Base-by-base conservation (phyloP, 2,113 vertebrate genomes). In the Leucopternis melanops region DNA sequence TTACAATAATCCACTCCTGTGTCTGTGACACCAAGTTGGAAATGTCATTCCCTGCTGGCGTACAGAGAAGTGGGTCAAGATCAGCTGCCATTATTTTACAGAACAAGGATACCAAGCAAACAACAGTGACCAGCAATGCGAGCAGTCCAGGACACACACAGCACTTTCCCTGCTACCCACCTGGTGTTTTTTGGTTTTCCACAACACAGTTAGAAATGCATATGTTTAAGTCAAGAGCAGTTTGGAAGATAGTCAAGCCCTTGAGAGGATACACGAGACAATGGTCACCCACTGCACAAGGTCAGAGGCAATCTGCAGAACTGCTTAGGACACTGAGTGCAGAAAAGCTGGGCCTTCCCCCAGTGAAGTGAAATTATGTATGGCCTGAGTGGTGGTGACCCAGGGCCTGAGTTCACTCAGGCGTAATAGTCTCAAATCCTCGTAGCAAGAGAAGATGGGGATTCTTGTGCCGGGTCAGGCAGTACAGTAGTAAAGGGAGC, bases 121-220 rank as follows among this genome's bases (percentile, higher is more conserved):
- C 29, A 47, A 36, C 63, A 75, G 13, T 19, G 7, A 63, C n/a
- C 4, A 0, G 13, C 14, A 16, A 9, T 2, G 0, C 0, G 0
- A 91, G 32, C 31, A n/a, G 23, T n/a, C 52, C 18, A 63, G 14
- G 58, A 55, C 11, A 44, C n/a, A 32, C 13, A 23, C 6, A 44
- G 40, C 31, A 38, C 15, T 26, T 66, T 71, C 42, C 29, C 50
- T 26, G 50, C 50, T 52, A 52, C 13, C 25, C 50, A 50, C 25
- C 50, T 50, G 50, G 25, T 50, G 50, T 50, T 26, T 50, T 50
- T 50, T 65, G 18, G 12, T 50, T 71, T 65, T 40, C 57, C 44
- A 58, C 31, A 70, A 13, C 32, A 36, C 52, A 59, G 32, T 34
- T 15, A 29, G 40, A 88, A 78, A 61, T 29, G 11, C 3, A 2